These are phyloP conservation scores for Dolichallabes microphthalmus DNA, from an alignment of 2,113 vertebrate species.

Conservation along the genomic window DNA sequence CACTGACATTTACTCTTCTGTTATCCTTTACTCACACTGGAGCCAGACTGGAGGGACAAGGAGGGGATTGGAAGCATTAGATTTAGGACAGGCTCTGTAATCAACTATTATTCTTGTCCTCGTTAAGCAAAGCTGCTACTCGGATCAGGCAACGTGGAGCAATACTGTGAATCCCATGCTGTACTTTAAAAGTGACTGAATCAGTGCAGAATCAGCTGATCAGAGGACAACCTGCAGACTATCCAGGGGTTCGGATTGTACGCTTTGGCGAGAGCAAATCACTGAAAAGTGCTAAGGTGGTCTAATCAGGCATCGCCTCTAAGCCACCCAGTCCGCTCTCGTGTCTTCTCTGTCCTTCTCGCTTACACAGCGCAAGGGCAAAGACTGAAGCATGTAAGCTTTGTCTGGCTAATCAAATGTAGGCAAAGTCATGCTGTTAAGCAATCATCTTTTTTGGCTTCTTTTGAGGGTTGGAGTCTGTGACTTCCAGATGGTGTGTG, in stretches of 20 bases:
- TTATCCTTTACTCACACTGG: conserved; percentile 5
- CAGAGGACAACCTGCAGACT: conserved; percentile 15
- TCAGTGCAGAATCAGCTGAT: conserved; percentile 21
- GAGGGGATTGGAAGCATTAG: background rate
- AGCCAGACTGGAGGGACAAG: background rate
- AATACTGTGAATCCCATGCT: background rate
- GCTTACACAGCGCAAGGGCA: conserved; percentile 42
- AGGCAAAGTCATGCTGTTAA: conserved; percentile 53
- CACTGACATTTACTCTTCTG: conserved; percentile 13
- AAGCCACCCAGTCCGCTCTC: conserved; percentile 24
- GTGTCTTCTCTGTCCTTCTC: conserved; percentile 51
- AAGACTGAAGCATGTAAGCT: conserved; percentile 49
- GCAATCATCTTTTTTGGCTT: conserved; percentile 58
- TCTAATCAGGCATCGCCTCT: conserved; percentile 42
- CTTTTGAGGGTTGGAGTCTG: conserved; percentile 41
- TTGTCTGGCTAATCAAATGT: conserved; percentile 55
- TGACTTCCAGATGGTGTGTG: conserved; percentile 58
- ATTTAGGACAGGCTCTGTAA: background rate
- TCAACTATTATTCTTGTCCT: conserved; percentile 6
- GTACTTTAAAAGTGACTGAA: background rate
- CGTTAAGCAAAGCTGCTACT: background rate
- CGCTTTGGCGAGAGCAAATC: conserved; percentile 35
- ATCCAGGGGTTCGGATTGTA: conserved; percentile 12
- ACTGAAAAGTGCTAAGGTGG: conserved; percentile 34
- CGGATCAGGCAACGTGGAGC: background rate